Evolutionary conservation across 2,113 vertebrate genomes (phyloP).

Genomic region (Petromus typicus): DNA sequence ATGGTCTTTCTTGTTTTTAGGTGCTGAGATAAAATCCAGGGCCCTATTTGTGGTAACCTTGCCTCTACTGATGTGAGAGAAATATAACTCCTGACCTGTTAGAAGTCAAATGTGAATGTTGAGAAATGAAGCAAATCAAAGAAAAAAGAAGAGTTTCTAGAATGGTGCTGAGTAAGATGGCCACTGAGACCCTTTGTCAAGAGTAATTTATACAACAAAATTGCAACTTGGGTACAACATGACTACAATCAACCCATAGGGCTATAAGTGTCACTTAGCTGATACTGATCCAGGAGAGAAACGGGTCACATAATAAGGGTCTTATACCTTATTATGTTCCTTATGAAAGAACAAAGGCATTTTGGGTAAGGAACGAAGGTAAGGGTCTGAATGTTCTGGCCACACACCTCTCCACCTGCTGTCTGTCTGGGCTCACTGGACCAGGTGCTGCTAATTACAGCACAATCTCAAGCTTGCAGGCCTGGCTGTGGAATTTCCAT

Average conservation of each 20-base stretch:
- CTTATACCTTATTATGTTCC: too few species aligned
- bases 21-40: not conserved
- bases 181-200: not conserved
- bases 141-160: not conserved
- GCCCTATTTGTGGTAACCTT: not conserved
- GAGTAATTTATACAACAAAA: not conserved
- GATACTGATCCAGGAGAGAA: not conserved
- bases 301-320: not conserved
- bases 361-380: not conserved
- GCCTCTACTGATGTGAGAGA: not conserved
- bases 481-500: not conserved
- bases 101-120: not conserved
- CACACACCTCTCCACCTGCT: not conserved
- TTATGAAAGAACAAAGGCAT: not conserved
- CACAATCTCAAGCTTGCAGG: not conserved
- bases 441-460: not conserved
- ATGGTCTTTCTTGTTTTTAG: not conserved
- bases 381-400: not conserved
- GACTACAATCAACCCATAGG: not conserved
- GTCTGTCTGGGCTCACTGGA: not conserved
- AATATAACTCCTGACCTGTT: not conserved
- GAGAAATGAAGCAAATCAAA: not conserved
- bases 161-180: not conserved
- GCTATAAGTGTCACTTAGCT: not conserved
- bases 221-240: not conserved